These are phyloP conservation scores for Conomelus anceps DNA, from an alignment of 2,888 invertebrate species.

Conservation along the genomic window DNA sequence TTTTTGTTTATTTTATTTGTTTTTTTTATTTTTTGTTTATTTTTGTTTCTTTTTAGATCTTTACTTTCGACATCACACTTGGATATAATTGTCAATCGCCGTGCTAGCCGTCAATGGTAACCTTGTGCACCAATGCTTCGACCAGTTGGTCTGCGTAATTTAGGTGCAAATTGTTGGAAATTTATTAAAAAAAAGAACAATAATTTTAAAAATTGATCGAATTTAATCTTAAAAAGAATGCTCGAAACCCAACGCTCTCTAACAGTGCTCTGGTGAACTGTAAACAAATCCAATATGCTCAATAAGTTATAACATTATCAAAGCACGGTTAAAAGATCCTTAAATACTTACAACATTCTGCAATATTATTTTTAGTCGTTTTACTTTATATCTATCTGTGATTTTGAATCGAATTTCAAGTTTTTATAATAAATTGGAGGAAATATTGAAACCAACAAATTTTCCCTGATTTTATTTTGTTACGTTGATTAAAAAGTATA, in stretches of 20 bases:
- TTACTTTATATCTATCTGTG: background rate
- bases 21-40: too few species aligned
- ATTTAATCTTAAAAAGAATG: too few species aligned
- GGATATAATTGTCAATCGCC: background rate
- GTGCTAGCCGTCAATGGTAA: background rate
- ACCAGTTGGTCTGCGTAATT: background rate
- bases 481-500: background rate
- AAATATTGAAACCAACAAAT: too few species aligned
- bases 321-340: background rate
- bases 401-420: background rate
- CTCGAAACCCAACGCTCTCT: background rate
- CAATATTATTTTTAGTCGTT: background rate
- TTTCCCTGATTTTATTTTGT: background rate
- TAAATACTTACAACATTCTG: background rate
- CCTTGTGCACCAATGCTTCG: background rate
- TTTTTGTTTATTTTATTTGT: background rate
- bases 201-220: background rate
- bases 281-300: background rate
- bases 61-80: background rate
- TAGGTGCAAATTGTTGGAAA: background rate
- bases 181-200: background rate
- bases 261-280: background rate
- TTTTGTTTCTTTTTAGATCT: background rate
- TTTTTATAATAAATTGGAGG: background rate
- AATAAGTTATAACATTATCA: background rate